These are phyloP conservation scores for Sebastiscus tertius DNA, from an alignment of 2,797 vertebrate species.

Conservation along the genomic window DNA sequence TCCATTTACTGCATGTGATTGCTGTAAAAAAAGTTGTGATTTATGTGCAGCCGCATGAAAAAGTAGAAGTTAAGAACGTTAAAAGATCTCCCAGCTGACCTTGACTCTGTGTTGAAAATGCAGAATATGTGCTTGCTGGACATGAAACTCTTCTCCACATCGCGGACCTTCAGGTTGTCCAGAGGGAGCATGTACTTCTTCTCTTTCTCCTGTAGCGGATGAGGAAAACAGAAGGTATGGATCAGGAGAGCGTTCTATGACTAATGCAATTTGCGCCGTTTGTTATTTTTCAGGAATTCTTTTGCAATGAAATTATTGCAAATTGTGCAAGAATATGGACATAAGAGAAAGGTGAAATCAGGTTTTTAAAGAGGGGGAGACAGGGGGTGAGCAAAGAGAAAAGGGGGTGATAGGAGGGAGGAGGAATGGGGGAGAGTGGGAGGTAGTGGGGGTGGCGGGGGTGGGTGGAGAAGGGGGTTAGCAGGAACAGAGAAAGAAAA, in stretches of 20 bases:
- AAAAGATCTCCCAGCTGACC: slow-evolving; percentile 55
- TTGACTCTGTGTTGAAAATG: slow-evolving; percentile 95
- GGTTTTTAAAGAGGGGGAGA: slow-evolving; percentile 7
- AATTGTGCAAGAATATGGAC: background rate
- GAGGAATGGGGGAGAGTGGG: slow-evolving; percentile 69
- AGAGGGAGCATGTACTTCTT: slow-evolving; percentile 95
- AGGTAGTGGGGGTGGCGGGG: slow-evolving; percentile 19
- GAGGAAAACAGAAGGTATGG: slow-evolving; percentile 30
- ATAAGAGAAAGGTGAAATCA: slow-evolving; percentile 48
- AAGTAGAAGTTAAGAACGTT: background rate
- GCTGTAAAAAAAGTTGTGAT: background rate
- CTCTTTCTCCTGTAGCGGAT: slow-evolving; percentile 88
- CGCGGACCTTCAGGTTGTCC: slow-evolving; percentile 93
- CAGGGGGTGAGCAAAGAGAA: slow-evolving; percentile 18
- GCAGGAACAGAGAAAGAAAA: slow-evolving; percentile 55
- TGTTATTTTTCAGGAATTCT: slow-evolving; percentile 2
- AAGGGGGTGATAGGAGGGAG: slow-evolving; percentile 49
- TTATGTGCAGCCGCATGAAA: background rate
- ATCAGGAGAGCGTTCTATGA: background rate
- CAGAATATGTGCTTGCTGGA: slow-evolving; percentile 96
- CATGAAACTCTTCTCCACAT: slow-evolving; percentile 92
- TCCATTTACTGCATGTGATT: slow-evolving; percentile 3
- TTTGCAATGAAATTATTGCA: background rate
- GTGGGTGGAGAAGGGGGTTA: slow-evolving; percentile 32
- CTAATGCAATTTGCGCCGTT: background rate